These are phyloP conservation scores for human DNA, from an alignment of 2,113 vertebrate genomes.

Conservation along the genomic window DNA sequence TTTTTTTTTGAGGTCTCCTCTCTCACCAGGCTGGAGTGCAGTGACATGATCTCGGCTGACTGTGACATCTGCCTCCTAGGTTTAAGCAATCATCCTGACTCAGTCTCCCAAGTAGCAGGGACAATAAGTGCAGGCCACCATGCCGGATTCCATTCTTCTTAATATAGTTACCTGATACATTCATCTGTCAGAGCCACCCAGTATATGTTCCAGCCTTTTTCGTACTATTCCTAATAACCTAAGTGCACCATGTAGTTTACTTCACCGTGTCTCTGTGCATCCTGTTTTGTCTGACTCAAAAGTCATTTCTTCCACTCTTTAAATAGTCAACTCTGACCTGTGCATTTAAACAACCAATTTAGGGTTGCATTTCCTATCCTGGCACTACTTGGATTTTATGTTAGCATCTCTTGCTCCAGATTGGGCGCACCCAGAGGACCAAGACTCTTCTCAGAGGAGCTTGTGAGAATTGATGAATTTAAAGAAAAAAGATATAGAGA, in stretches of 20 bases:
- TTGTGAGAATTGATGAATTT: rapidly evolving
- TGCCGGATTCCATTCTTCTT: neutral
- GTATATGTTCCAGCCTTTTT: no score
- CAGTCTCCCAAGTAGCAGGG: no score
- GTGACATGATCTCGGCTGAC: no score
- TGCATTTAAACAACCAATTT: rapidly evolving
- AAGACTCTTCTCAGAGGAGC: neutral
- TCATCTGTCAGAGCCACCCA: neutral
- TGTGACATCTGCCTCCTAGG: no score
- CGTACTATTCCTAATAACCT: neutral
- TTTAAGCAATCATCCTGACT: no score
- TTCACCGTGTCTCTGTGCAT: rapidly evolving
- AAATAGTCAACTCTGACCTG: neutral
- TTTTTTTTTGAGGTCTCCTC: no score
- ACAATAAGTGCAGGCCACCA: no score
- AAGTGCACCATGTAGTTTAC: neutral
- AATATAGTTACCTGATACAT: rapidly evolving
- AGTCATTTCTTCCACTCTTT: no score
- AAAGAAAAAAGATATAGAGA: neutral
- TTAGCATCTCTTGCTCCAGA: neutral
- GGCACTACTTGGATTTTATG: rapidly evolving
- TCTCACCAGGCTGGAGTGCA: no score
- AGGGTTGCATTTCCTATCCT: rapidly evolving
- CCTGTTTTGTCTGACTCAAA: neutral
- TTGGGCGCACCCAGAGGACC: neutral